Evolutionary conservation across 2,888 invertebrate genomes (phyloP).

Genomic region (Mystacides longicornis): DNA sequence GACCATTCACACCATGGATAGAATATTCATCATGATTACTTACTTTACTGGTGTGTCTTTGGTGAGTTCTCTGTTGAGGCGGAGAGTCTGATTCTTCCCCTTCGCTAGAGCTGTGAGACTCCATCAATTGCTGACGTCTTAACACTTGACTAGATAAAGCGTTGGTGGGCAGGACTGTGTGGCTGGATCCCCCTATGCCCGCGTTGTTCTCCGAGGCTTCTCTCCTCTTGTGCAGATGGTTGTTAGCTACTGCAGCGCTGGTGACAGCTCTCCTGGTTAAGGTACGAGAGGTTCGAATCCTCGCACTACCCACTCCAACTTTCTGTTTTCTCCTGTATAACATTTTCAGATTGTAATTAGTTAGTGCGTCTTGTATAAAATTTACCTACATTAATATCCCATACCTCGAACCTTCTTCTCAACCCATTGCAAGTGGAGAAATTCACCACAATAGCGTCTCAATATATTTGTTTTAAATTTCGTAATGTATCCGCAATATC

Average conservation of each 20-base stretch:
- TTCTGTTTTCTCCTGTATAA: not conserved
- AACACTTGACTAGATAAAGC: slow-evolving; percentile 31
- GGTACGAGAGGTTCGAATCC: not conserved
- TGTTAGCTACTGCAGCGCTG: slow-evolving; percentile 30
- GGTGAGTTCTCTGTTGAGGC: slow-evolving; percentile 30
- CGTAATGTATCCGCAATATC: no score
- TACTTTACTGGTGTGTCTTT: slow-evolving; percentile 35
- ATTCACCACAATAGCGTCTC: no score
- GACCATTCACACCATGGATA: no score
- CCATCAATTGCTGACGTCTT: slow-evolving; percentile 31
- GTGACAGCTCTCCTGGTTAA: not conserved
- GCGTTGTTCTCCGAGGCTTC: slow-evolving; percentile 27
- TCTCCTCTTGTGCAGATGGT: slow-evolving; percentile 21
- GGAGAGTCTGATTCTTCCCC: slow-evolving; percentile 42
- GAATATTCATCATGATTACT: no score
- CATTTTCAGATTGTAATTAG: no score
- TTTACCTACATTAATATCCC: no score
- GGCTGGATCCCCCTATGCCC: slow-evolving; percentile 21
- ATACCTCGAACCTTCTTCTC: no score
- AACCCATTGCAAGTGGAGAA: no score
- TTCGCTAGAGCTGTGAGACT: slow-evolving; percentile 22
- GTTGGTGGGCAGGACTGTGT: not conserved
- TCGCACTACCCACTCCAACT: not conserved
- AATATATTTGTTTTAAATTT: no score
- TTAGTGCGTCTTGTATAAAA: no score